These are phyloP conservation scores for Prosapia bicincta DNA, from an alignment of 2,888 invertebrate species.

Conservation along the genomic window DNA sequence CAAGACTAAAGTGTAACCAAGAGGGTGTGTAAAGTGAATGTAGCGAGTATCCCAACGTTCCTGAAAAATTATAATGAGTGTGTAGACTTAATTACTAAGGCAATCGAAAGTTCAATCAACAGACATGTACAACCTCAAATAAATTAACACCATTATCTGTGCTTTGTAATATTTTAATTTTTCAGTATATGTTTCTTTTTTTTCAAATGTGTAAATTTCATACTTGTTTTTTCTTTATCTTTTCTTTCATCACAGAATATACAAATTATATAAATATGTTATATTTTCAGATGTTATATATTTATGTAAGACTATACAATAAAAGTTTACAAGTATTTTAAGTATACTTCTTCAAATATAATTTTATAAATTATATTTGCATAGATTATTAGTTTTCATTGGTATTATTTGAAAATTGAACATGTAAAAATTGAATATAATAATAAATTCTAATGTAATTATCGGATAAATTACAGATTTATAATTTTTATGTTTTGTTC, in stretches of 20 bases:
- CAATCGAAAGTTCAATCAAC: constrained; percentile 2
- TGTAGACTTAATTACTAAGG: not conserved
- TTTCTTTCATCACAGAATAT: not conserved
- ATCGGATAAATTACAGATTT: no score
- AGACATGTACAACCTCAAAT: not conserved
- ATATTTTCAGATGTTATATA: constrained; percentile 2
- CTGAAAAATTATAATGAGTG: not conserved
- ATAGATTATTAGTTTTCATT: not conserved
- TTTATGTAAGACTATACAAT: not conserved
- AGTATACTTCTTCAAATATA: not conserved
- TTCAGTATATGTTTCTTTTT: not conserved
- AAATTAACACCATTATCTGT: constrained; percentile 2
- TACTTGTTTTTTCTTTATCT: not conserved
- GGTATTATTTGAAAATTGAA: not conserved
- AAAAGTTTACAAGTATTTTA: constrained; percentile 1
- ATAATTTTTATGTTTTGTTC: not conserved
- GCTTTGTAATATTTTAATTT: not conserved
- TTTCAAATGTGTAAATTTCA: not conserved
- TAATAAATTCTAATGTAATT: not conserved
- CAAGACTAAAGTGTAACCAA: not conserved
- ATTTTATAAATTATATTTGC: not conserved
- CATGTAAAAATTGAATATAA: no score
- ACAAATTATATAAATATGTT: not conserved
- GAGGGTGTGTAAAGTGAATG: not conserved
- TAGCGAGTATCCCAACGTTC: not conserved